These are phyloP conservation scores for Agrochola lota DNA, from an alignment of 2,888 invertebrate genomes.

Conservation along the genomic window DNA sequence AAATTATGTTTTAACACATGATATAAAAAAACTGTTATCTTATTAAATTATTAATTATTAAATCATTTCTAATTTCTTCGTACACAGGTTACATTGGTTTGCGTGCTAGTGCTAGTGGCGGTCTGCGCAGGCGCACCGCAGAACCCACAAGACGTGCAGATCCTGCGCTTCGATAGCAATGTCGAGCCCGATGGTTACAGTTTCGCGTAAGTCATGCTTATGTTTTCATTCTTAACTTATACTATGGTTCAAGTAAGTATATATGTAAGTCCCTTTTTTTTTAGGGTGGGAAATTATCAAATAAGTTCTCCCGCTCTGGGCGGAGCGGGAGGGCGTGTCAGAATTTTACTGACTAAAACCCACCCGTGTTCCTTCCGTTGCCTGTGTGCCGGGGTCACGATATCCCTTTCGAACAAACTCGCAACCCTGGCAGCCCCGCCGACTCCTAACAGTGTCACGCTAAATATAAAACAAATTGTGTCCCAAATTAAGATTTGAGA, in stretches of 20 bases:
- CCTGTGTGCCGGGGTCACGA: too few species aligned
- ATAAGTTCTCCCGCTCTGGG: too few species aligned
- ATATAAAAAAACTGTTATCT: neutral
- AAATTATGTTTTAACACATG: neutral
- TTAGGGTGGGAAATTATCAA: too few species aligned
- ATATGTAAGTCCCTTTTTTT: neutral
- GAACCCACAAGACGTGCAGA: constrained; percentile 88
- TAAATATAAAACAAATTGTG: neutral
- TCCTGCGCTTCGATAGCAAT: constrained; percentile 91
- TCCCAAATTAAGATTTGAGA: neutral
- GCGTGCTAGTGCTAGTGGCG: constrained; percentile 80
- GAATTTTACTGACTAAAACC: too few species aligned
- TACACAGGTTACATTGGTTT: constrained; percentile 79
- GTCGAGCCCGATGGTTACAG: constrained; percentile 92
- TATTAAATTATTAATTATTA: too few species aligned
- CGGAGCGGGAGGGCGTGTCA: too few species aligned
- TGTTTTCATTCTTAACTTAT: neutral
- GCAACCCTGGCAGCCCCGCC: too few species aligned
- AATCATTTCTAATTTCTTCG: neutral
- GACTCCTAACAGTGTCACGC: too few species aligned
- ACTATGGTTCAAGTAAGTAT: neutral
- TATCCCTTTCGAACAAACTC: too few species aligned
- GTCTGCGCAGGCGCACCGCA: constrained; percentile 82
- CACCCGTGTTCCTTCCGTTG: too few species aligned
- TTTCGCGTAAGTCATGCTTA: constrained; percentile 89